Conservation (phyloP, 2,888 invertebrate species). For the Sesia apiformis region DNA sequence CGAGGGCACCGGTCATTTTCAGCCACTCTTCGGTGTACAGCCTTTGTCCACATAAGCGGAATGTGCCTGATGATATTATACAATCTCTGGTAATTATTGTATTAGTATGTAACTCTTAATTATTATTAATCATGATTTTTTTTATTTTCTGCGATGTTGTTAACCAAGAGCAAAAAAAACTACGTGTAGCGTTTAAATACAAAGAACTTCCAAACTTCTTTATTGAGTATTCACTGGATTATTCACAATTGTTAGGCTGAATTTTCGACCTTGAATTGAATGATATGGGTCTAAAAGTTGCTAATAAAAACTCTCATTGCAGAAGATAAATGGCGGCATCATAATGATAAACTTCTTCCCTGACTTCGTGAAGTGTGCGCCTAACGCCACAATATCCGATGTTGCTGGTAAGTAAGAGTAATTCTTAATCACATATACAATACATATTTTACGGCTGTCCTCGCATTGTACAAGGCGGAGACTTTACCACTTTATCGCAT, state of each 20-base stretch:
- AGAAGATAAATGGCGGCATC: slow-evolving; percentile 80
- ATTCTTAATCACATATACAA: too few relatives aligned
- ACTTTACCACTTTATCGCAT: too few relatives aligned
- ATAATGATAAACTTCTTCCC: slow-evolving; percentile 85
- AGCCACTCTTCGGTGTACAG: slow-evolving; percentile 83
- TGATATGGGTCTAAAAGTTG: too few relatives aligned
- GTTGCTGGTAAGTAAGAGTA: slow-evolving; percentile 74
- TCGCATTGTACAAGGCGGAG: too few relatives aligned
- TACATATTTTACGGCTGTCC: too few relatives aligned
- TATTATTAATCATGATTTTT: too few relatives aligned
- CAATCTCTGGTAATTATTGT: slow-evolving; percentile 50
- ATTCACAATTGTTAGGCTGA: too few relatives aligned
- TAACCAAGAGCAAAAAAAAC: too few relatives aligned
- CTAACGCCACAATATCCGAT: slow-evolving; percentile 77
- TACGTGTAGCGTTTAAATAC: background rate
- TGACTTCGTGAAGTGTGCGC: slow-evolving; percentile 72
- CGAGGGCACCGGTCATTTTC: slow-evolving; percentile 83
- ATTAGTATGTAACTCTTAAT: too few relatives aligned
- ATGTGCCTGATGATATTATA: slow-evolving; percentile 81
- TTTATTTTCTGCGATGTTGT: too few relatives aligned
- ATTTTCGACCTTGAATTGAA: too few relatives aligned
- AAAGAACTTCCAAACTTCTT: too few relatives aligned
- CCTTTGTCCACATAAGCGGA: slow-evolving; percentile 81
- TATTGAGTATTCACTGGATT: background rate
- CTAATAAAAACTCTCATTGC: slow-evolving; percentile 13